A percentile compares a stretch with the other conserved stretches of the same genome.
Evolutionary conservation across 1,140 invertebrate genomes (phyloP).

Genomic region (Coboldia fuscipes): DNA sequence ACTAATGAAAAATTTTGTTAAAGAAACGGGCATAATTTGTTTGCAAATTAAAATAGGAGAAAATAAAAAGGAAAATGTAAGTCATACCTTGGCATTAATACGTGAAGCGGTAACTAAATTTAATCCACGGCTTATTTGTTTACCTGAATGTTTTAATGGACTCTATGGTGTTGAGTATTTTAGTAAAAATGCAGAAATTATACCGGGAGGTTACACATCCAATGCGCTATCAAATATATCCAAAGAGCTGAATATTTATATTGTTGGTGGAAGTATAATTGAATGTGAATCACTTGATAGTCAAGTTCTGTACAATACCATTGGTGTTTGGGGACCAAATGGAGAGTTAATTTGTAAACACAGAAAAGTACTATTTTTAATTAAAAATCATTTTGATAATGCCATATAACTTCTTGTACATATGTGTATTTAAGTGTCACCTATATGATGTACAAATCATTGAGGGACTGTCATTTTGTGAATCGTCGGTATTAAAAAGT

Average conservation of each 20-base stretch:
- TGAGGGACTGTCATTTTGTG: slow-evolving; percentile 79
- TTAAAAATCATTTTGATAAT: slow-evolving; percentile 1
- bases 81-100: too few species aligned
- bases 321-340: slow-evolving; percentile 62
- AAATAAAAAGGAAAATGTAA: too few species aligned
- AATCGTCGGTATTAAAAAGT: slow-evolving; percentile 61
- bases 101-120: too few species aligned
- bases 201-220: slow-evolving; percentile 56
- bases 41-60: too few species aligned
- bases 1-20: too few species aligned
- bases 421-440: slow-evolving; percentile 42
- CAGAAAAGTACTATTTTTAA: slow-evolving; percentile 34
- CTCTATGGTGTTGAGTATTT: too few species aligned
- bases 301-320: slow-evolving; percentile 67
- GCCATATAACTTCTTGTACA: neutral
- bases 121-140: too few species aligned
- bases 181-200: slow-evolving; percentile 55
- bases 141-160: too few species aligned
- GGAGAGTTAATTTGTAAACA: slow-evolving; percentile 55
- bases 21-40: too few species aligned
- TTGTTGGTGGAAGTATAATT: slow-evolving; percentile 80
- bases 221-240: slow-evolving; percentile 47
- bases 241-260: slow-evolving; percentile 51
- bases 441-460: slow-evolving; percentile 91
- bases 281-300: slow-evolving; percentile 39